Percentiles rank a stretch among this genome's conserved stretches.
Conservation (phyloP, 2,113 vertebrate species). For the Prionailurus viverrinus region DNA sequence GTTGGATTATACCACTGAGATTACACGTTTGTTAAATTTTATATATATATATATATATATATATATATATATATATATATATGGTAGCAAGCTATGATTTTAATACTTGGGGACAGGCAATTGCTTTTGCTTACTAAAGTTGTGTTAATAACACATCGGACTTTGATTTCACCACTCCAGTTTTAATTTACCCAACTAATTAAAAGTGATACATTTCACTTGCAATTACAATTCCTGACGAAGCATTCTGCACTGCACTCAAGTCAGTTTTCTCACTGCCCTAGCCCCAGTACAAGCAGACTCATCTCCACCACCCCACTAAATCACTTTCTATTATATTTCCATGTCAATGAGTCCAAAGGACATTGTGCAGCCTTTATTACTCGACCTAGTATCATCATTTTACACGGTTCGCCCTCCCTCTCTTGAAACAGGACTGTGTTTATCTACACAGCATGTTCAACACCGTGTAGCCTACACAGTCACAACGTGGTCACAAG, state of each 20-base stretch:
- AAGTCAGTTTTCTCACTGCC: neutral
- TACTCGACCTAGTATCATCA: neutral
- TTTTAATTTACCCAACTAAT: neutral
- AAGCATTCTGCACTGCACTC: neutral
- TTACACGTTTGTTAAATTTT: neutral
- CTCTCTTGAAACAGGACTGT: neutral
- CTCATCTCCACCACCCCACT: neutral
- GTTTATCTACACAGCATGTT: neutral
- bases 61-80: neutral
- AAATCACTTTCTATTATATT: neutral
- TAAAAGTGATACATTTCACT: neutral
- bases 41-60: neutral
- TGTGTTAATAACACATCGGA: neutral
- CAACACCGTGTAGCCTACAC: neutral
- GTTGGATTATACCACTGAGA: neutral
- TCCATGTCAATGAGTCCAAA: neutral
- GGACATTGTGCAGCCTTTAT: neutral
- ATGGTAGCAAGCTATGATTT: neutral
- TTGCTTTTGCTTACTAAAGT: neutral
- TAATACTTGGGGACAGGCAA: neutral
- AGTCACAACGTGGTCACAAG: neutral
- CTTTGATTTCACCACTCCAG: neutral
- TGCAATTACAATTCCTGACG: neutral
- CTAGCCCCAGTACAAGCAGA: too few species aligned
- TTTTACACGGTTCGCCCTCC: neutral